Evolutionary conservation across 2,888 invertebrate genomes (phyloP), one percentile per base, ranked within the genome.

Genomic region (Agrotis puta): DNA sequence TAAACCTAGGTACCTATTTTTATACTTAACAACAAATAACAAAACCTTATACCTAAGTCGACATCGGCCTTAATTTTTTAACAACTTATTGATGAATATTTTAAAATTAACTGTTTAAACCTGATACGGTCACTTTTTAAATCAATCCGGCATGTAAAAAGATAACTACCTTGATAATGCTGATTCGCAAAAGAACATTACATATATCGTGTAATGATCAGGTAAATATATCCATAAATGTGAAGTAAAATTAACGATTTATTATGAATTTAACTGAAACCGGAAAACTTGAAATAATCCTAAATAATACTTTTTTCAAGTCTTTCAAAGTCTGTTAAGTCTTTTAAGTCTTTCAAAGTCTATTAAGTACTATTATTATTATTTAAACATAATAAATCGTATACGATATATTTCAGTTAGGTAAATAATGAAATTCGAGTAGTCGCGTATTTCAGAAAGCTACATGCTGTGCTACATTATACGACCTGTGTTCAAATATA

Each of bases 281-380:
- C 45, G 33, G 33, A n/a, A 66, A 68, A 16, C 47, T 16, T 0
- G n/a, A 47, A 54, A 47, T 18, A 57, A 45, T 65, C 16, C 11
- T 50, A n/a, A 45, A 33, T 22, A 14, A 39, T 39, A 39, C 39
- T 11, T 39, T 39, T 39, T 39, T 9, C n/a, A n/a, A n/a, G n/a
- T n/a, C n/a, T n/a, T n/a, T n/a, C n/a, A 11, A 39, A 39, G 11
- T 39, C 39, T 39, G 1, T 0, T 5, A 39, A 39, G 39, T 39
- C n/a, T n/a, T n/a, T n/a, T n/a, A n/a, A n/a, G n/a, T n/a, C n/a
- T n/a, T n/a, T n/a, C n/a, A 11, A 39, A 39, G 11, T 39, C 39
- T 39, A 2, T 0, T 5, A 39, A 39, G 39, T 39, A 33, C 9
- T 33, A 1, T 39, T 39, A 11, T 33, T 33, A 39, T 9, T 45